A percentile compares a stretch with the other conserved stretches of the same genome.
These are phyloP conservation scores for Megaceryle torquata DNA, from an alignment of 2,113 vertebrate genomes.

Conservation along the genomic window DNA sequence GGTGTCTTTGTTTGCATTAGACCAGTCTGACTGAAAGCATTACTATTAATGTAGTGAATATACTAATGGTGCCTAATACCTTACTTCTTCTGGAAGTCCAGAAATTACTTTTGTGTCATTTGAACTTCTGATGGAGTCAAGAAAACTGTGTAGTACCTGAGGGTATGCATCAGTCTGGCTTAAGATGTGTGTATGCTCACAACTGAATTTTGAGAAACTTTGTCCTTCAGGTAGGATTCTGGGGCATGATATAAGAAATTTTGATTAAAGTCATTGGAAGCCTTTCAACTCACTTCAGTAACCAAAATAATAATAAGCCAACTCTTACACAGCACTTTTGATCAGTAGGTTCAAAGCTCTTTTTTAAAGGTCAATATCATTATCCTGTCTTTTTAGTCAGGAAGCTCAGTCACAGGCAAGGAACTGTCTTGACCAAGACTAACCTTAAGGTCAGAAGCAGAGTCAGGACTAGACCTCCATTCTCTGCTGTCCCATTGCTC, in stretches of 20 bases:
- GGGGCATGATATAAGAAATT: background rate
- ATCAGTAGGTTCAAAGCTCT: conserved; percentile 22
- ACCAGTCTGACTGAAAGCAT: background rate
- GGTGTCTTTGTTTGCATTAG: background rate
- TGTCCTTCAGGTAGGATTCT: background rate
- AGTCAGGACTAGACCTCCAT: background rate
- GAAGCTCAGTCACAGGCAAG: background rate
- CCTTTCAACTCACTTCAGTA: conserved; percentile 18
- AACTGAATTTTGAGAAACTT: background rate
- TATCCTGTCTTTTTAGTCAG: background rate
- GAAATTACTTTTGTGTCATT: background rate
- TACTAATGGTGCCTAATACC: background rate
- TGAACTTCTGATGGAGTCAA: background rate
- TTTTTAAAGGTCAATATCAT: conserved; percentile 21
- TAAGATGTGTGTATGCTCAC: background rate
- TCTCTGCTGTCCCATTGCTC: background rate
- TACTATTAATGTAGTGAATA: background rate
- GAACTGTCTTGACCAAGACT: background rate
- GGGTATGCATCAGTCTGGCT: background rate
- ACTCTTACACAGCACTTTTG: background rate
- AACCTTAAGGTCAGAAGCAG: background rate
- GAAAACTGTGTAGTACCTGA: background rate
- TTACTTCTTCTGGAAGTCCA: background rate
- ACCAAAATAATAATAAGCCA: conserved; percentile 33
- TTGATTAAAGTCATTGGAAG: background rate